A percentile compares a stretch with the other conserved stretches of the same genome.
These are phyloP conservation scores for Tetramorium bicarinatum DNA, from an alignment of 2,888 invertebrate genomes.

Conservation along the genomic window DNA sequence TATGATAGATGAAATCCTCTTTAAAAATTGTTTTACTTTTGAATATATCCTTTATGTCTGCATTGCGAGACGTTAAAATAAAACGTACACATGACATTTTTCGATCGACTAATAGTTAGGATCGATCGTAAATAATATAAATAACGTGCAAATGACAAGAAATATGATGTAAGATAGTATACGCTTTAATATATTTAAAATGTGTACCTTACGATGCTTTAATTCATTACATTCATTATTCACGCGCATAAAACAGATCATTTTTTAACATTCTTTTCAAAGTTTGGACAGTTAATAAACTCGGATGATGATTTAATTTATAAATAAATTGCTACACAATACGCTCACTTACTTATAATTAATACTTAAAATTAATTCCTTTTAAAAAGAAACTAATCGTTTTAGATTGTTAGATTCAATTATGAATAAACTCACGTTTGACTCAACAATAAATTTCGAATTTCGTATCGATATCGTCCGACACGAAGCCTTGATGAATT, in stretches of 20 bases:
- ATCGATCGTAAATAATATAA: slow-evolving; percentile 39
- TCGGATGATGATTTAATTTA: neutral
- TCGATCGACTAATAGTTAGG: slow-evolving; percentile 37
- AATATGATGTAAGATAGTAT: neutral
- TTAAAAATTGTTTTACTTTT: neutral
- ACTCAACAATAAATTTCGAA: slow-evolving; percentile 15
- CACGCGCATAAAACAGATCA: neutral
- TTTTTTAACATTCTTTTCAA: neutral
- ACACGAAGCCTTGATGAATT: slow-evolving; percentile 20
- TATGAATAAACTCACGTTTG: slow-evolving; percentile 2
- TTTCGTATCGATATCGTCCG: neutral
- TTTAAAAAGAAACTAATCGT: neutral
- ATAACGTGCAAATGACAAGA: slow-evolving; percentile 34
- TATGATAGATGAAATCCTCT: neutral
- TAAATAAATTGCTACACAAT: neutral
- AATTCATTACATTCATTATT: neutral
- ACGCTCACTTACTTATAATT: neutral
- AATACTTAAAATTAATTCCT: no score
- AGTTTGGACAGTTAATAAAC: neutral
- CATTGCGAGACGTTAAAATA: neutral
- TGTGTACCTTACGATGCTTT: neutral
- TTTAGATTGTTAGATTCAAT: neutral
- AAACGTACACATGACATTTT: slow-evolving; percentile 2
- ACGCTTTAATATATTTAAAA: neutral
- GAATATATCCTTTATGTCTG: neutral